Base-by-base conservation (phyloP, 2,797 vertebrate genomes). In the Sebastes vulpes region DNA sequence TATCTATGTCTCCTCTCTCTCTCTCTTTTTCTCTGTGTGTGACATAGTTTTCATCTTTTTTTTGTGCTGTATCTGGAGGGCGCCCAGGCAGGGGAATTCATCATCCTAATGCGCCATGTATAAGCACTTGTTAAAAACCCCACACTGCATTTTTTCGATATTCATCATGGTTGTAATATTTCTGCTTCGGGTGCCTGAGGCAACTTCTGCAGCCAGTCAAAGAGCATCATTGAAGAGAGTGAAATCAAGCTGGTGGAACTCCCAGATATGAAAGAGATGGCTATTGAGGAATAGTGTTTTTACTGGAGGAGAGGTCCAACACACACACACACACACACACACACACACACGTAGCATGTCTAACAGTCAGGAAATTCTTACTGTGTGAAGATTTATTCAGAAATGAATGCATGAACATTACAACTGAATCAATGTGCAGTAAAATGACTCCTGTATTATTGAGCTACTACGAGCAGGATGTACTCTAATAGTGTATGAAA, bases 111-210 rank as follows among this genome's bases (percentile, higher is more conserved):
- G 84, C 80, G 82, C 77, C 80, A 4, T 88, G 89, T 90, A 90
- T 90, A 84, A 92, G 89, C 85, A 86, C 82, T 92, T 92, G 87
- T 92, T 94, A 92, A 91, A 94, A 93, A 71, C 83, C 87, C 64
- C 79, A 88, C 82, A 80, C 74, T 89, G 87, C 89, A 82, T 82
- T 93, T 93, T 91, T 79, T 82, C 63, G 31, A 79, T 89, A 81
- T 92, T 94, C 84, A 91, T 94, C 93, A 93, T 31, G 73, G 73
- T 86, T 88, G 86, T 91, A 92, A 93, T 92, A 90, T 93, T 84
- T 86, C 91, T 77, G 83, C 87, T 85, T 56, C 9, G 9, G 48
- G 42, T 52, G 88, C 93, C 92, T 50, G 3, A n/a, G 90, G 94
- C 88, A 48, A 63, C 75, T 68, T 89, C 57, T 71, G 78, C 72